phyloP scores from a whole-genome alignment of 2,888 invertebrate species.

The Chironomus tentans region DNA sequence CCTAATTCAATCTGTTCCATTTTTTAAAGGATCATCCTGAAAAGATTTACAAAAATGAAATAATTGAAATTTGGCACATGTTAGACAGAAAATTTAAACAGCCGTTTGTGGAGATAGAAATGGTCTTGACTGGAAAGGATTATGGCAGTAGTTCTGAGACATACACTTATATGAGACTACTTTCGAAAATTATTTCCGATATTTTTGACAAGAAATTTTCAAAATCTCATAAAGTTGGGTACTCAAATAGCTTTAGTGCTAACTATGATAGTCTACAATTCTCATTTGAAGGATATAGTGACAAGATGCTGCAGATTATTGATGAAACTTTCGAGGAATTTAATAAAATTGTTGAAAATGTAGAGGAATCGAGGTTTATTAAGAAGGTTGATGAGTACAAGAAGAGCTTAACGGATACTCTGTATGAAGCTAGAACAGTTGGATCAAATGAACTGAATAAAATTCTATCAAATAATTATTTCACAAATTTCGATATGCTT shows the following conservation, averaged over 20 bases:
- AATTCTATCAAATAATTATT: neutral
- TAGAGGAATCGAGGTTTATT: no score
- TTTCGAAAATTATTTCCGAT: neutral
- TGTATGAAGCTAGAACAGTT: neutral
- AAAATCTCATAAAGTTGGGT: neutral
- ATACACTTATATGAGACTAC: neutral
- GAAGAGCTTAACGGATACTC: slow-evolving; percentile 65
- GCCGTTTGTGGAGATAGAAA: slow-evolving; percentile 65
- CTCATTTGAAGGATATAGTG: no score
- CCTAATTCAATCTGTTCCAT: neutral
- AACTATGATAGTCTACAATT: slow-evolving; percentile 30
- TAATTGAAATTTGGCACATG: slow-evolving; percentile 71
- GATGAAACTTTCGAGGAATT: no score
- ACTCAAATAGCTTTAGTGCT: neutral
- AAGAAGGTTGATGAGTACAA: slow-evolving; percentile 53
- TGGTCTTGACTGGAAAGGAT: slow-evolving; percentile 46
- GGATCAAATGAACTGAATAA: neutral
- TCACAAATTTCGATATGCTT: slow-evolving; percentile 50
- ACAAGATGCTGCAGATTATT: no score
- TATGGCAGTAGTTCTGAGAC: neutral
- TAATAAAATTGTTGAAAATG: no score
- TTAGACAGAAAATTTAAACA: slow-evolving; percentile 73
- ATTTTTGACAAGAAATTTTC: neutral
- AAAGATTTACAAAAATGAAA: slow-evolving; percentile 47
- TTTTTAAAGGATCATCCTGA: slow-evolving; percentile 44